Percentiles rank a stretch among this genome's conserved stretches.
phyloP scores from a whole-genome alignment of 2,888 invertebrate genomes.

The Amblyteles armatorius region DNA sequence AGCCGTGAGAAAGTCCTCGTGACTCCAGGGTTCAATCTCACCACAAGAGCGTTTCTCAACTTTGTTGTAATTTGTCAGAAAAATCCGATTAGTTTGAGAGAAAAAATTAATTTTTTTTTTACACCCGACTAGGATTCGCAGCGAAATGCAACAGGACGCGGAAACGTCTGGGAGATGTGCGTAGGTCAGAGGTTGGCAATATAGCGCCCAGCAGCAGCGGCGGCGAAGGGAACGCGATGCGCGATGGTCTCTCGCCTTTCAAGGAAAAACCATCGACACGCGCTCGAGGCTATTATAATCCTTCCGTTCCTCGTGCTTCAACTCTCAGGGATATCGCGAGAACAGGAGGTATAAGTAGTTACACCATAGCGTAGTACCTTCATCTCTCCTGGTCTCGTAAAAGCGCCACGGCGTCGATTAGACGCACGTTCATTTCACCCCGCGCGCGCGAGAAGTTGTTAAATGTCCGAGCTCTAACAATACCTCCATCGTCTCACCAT shows the following conservation, averaged over 20 bases:
- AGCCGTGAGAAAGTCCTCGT: background rate
- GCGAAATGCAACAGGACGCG: slow-evolving; percentile 68
- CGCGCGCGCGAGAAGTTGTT: slow-evolving; percentile 43
- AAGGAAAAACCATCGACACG: slow-evolving; percentile 68
- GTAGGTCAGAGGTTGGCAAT: slow-evolving; percentile 72
- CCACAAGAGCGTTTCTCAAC: too few relatives aligned
- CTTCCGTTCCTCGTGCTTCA: slow-evolving; percentile 48
- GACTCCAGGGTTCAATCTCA: background rate
- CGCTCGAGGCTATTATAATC: slow-evolving; percentile 49
- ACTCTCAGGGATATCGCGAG: slow-evolving; percentile 52
- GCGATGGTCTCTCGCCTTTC: slow-evolving; percentile 63
- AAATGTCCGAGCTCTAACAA: slow-evolving; percentile 56
- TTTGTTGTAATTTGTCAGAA: background rate
- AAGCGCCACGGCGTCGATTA: slow-evolving; percentile 59
- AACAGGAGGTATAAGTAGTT: slow-evolving; percentile 56
- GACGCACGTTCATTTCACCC: slow-evolving; percentile 62
- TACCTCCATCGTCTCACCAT: slow-evolving; percentile 10
- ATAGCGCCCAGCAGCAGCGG: slow-evolving; percentile 49
- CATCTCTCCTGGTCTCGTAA: slow-evolving; percentile 63
- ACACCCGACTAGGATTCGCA: slow-evolving; percentile 15
- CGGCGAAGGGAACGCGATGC: slow-evolving; percentile 22
- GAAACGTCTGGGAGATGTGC: slow-evolving; percentile 73
- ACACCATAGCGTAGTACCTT: slow-evolving; percentile 59
- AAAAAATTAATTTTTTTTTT: background rate
- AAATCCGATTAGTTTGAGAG: background rate